Conservation (phyloP, 2,797 vertebrate genomes). For the Platyrinchus mystaceus region DNA sequence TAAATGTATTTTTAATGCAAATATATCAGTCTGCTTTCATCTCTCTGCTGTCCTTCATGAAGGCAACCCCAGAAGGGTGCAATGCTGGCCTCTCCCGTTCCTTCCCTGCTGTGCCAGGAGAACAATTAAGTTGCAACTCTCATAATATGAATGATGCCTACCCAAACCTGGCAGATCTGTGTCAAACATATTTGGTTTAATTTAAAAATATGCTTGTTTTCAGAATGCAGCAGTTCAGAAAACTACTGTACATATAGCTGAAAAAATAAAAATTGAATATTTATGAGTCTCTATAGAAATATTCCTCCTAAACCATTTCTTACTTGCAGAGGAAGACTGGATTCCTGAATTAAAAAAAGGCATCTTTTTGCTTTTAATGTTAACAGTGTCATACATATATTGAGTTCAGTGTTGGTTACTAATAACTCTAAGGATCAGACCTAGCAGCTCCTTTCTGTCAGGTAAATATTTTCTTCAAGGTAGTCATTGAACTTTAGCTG, state of each 20-base stretch:
- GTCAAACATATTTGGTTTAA: not conserved
- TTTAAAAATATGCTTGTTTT: not conserved
- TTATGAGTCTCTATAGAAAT: not conserved
- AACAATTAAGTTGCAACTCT: not conserved
- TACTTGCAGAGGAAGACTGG: not conserved
- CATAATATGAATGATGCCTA: not conserved
- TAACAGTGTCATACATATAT: not conserved
- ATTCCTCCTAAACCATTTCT: not conserved
- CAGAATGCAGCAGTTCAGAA: not conserved
- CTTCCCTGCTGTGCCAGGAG: not conserved
- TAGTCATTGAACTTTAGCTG: not conserved
- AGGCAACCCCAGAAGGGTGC: not conserved
- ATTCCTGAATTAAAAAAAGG: not conserved
- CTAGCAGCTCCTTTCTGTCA: not conserved
- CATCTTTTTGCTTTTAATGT: not conserved
- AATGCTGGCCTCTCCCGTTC: not conserved
- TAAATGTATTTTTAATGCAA: constrained; percentile 27
- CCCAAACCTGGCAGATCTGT: not conserved
- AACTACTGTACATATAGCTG: not conserved
- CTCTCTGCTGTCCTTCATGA: not conserved
- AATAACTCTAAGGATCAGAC: not conserved
- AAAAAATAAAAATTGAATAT: not conserved
- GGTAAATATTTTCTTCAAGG: not conserved
- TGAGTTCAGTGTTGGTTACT: not conserved
- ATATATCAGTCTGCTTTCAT: not conserved